A percentile compares a stretch with the other conserved stretches of the same genome.
Conservation (phyloP, 2,113 vertebrate genomes). For the Lagopus muta region DNA sequence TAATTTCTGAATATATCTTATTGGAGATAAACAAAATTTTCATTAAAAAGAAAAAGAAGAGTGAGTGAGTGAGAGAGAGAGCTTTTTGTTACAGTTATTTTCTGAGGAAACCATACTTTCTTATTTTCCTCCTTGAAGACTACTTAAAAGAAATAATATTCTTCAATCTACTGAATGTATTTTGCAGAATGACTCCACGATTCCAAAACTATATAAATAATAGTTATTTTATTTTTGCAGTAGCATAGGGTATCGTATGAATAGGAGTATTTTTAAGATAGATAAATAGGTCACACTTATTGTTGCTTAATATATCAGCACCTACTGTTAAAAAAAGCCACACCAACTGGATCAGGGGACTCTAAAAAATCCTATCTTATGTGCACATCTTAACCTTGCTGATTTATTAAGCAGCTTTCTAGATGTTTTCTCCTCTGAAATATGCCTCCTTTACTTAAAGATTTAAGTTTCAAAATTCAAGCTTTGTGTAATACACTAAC, state of each 20-base stretch:
- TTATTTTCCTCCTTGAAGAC: neutral
- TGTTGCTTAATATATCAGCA: conserved; percentile 18
- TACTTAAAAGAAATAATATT: neutral
- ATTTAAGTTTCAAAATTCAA: neutral
- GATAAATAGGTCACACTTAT: conserved; percentile 26
- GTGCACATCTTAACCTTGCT: neutral
- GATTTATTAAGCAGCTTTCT: neutral
- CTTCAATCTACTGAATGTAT: neutral
- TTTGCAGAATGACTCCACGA: conserved; percentile 23
- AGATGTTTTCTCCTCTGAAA: neutral
- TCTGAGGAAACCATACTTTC: neutral
- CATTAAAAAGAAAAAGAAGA: neutral
- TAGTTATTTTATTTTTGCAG: neutral
- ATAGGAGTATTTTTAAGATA: conserved; percentile 13
- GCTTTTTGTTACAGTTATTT: neutral
- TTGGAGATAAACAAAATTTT: neutral
- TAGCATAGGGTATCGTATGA: neutral
- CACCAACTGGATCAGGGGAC: neutral
- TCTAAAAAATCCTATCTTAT: conserved; percentile 6
- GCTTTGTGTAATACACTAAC: neutral
- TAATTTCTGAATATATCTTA: neutral
- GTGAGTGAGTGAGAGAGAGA: no score
- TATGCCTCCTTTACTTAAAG: neutral
- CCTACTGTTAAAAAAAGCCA: neutral
- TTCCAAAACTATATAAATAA: conserved; percentile 30